A percentile compares a stretch with the other conserved stretches of the same genome.
Conservation (phyloP, 1,140 invertebrate species). For the Camponotus pennsylvanicus region DNA sequence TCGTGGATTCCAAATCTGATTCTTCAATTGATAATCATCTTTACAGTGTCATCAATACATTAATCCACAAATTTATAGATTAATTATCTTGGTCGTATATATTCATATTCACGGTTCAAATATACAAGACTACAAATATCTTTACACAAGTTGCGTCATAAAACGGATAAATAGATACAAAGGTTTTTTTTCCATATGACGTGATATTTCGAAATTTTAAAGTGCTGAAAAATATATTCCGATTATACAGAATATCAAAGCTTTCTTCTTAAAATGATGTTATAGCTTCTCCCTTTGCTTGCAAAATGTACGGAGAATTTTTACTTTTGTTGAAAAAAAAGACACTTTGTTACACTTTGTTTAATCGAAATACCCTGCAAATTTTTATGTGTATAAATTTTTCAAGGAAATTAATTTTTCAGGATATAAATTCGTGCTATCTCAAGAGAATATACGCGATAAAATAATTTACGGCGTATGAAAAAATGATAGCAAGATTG, state of each 20-base stretch:
- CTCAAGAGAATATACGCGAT: neutral
- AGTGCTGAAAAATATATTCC: slow-evolving; percentile 57
- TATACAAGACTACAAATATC: slow-evolving; percentile 54
- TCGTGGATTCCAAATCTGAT: slow-evolving; percentile 12
- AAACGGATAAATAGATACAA: slow-evolving; percentile 55
- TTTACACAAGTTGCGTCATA: slow-evolving; percentile 38
- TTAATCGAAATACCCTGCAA: slow-evolving; percentile 40
- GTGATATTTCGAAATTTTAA: slow-evolving; percentile 20
- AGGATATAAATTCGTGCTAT: slow-evolving; percentile 23
- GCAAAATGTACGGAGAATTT: neutral
- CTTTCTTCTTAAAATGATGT: slow-evolving; percentile 7
- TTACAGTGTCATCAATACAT: slow-evolving; percentile 18
- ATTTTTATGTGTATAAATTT: slow-evolving; percentile 16
- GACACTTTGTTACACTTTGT: neutral
- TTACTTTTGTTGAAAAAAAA: neutral
- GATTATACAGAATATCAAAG: slow-evolving; percentile 43
- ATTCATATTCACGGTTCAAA: slow-evolving; percentile 49
- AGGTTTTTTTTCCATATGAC: neutral
- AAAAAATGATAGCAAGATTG: slow-evolving; percentile 10
- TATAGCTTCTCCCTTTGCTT: slow-evolving; percentile 1
- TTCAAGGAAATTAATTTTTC: slow-evolving; percentile 31
- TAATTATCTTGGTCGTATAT: slow-evolving; percentile 60
- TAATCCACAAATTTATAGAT: slow-evolving; percentile 41
- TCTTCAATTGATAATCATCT: slow-evolving; percentile 21
- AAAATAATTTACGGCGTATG: neutral